A percentile compares a stretch with the other conserved stretches of the same genome.
phyloP scores from a whole-genome alignment of 2,797 vertebrate species.

The Neoniphon sammara region DNA sequence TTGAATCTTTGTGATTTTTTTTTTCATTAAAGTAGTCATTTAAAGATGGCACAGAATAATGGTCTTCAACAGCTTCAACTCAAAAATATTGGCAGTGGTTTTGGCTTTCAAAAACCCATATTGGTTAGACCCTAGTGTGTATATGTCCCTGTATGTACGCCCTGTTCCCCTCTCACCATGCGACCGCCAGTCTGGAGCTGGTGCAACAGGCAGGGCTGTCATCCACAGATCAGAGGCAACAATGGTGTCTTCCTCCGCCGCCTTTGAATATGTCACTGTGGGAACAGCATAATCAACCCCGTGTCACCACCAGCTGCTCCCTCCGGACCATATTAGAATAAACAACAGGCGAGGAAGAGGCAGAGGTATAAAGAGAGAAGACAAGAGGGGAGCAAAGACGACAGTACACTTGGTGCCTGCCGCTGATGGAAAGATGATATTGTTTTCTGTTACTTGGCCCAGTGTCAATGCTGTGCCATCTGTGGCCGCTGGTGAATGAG shows the following conservation, averaged over 20 bases:
- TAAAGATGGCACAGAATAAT: background rate
- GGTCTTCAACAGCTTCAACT: no score
- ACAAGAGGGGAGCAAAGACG: slow-evolving; percentile 67
- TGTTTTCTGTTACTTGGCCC: slow-evolving; percentile 68
- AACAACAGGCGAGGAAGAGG: slow-evolving; percentile 71
- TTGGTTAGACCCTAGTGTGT: slow-evolving; percentile 19
- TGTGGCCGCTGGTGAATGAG: slow-evolving; percentile 64
- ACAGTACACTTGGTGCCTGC: slow-evolving; percentile 61
- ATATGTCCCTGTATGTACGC: slow-evolving; percentile 29
- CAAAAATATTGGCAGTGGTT: background rate
- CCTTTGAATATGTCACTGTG: slow-evolving; percentile 81
- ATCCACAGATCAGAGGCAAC: slow-evolving; percentile 82
- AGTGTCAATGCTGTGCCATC: slow-evolving; percentile 62
- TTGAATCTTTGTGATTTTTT: no score
- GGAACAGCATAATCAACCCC: slow-evolving; percentile 83
- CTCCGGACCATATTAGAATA: slow-evolving; percentile 77
- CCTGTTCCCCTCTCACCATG: slow-evolving; percentile 66
- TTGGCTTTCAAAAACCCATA: background rate
- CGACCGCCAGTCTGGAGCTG: slow-evolving; percentile 71
- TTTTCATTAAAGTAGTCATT: no score
- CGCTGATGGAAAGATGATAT: slow-evolving; percentile 70
- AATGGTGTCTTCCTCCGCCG: slow-evolving; percentile 70
- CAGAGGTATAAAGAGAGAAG: slow-evolving; percentile 63
- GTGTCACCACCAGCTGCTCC: slow-evolving; percentile 86
- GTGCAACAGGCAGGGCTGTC: slow-evolving; percentile 84